Evolutionary conservation across 2,888 invertebrate genomes (phyloP).

Genomic region (Dicycla oo): DNA sequence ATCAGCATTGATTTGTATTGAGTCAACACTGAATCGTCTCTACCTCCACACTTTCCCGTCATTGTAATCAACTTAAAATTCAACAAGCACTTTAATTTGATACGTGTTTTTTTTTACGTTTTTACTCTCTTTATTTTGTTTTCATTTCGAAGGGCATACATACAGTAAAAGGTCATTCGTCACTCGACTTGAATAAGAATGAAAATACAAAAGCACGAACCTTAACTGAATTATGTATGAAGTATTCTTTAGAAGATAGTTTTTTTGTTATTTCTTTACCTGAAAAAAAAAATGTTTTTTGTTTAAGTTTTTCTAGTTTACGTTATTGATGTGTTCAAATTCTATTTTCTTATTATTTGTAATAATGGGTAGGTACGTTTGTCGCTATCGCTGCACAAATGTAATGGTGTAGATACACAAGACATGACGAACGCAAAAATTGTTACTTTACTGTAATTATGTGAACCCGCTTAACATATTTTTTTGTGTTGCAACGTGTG

Average conservation of each 20-base stretch:
- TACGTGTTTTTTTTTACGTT: constrained; percentile 11
- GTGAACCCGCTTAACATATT: constrained; percentile 45
- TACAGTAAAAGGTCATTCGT: not conserved
- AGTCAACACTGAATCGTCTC: not conserved
- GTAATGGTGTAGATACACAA: constrained; percentile 40
- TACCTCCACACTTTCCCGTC: not conserved
- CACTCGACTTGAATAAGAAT: constrained; percentile 4
- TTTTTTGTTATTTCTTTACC: constrained; percentile 11
- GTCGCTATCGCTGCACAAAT: constrained; percentile 58
- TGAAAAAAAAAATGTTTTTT: not conserved
- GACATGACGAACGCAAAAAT: constrained; percentile 39
- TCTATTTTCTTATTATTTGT: constrained; percentile 6
- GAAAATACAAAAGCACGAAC: constrained; percentile 3
- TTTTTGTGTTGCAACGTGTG: constrained; percentile 53
- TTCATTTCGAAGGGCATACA: not conserved
- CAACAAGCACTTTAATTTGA: not conserved
- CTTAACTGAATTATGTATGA: constrained; percentile 8
- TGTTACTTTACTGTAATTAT: constrained; percentile 42
- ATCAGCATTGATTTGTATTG: constrained; percentile 26
- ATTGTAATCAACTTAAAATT: not conserved
- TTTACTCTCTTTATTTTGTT: constrained; percentile 2
- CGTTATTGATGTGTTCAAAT: constrained; percentile 12
- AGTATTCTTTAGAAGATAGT: constrained; percentile 13
- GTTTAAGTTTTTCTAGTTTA: constrained; percentile 38
- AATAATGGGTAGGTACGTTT: constrained; percentile 31